Evolutionary conservation across 2,113 vertebrate species (phyloP), one percentile per base, ranked within the genome.

Genomic region (Desmodus rotundus): DNA sequence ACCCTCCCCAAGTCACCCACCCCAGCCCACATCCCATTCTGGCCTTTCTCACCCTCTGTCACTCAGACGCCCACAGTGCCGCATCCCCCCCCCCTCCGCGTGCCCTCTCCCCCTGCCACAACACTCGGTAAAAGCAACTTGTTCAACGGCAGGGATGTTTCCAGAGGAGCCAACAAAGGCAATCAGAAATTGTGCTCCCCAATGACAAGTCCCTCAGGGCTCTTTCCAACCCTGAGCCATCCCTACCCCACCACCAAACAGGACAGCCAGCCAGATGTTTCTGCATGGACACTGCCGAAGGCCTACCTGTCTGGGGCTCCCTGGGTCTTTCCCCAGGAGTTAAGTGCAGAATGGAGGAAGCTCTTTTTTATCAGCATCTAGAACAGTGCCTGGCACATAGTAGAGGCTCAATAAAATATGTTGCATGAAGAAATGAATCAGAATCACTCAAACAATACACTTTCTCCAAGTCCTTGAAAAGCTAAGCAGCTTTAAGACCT

Each of bases 61-160:
- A 2, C 9, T 47, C 26, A 52, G 73, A 91, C 0, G 3, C 9
- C 5, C 31, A 9, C 0, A 0, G 14, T 16, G 50, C 52, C 15
- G n/a, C n/a, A n/a, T 8, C 74, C 45, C 45, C 3, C 14, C 67
- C n/a, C 22, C 81, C 56, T 16, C 0, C 3, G 11, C n/a, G 12
- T 47, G 16, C 4, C 9, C 28, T n/a, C 43, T 61, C 38, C 43
- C 7, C 14, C 1, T 33, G 6, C 61, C 19, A 31, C 67, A 77
- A 91, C 11, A 14, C 65, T 17, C 36, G 58, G 54, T 24, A 80
- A 74, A 38, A 5, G 52, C 54, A 74, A 63, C 70, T 47, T 36
- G 38, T 52, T 45, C 68, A 61, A 38, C 33, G 45, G 10, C 3
- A 22, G 47, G 12, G 4, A 16, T 43, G 3, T 68, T 87, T 58